These are phyloP conservation scores for Eospalax fontanierii DNA, from an alignment of 2,797 vertebrate species.

Conservation along the genomic window DNA sequence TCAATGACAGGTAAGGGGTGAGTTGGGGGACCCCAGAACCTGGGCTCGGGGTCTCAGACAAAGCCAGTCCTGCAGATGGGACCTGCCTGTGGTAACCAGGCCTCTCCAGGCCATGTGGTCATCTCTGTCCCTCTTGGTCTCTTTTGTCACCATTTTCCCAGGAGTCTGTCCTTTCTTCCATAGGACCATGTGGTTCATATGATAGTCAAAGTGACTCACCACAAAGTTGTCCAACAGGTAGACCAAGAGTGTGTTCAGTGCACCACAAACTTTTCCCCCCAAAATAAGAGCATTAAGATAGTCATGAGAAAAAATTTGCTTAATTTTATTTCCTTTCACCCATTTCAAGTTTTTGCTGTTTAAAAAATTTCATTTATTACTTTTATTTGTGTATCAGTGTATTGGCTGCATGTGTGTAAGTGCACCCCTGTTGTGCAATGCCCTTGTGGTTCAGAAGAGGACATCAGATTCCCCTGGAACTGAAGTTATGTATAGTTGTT, in stretches of 20 bases:
- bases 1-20: constrained; percentile 92
- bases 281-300: neutral
- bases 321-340: neutral
- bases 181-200: neutral
- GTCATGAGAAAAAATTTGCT: neutral
- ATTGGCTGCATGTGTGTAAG: too few relatives aligned
- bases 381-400: too few relatives aligned
- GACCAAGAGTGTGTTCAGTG: neutral
- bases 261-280: neutral
- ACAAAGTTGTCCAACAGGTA: neutral
- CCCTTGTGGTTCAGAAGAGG: too few relatives aligned
- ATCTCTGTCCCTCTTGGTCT: neutral
- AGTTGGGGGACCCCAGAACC: fast-evolving
- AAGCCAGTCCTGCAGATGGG: neutral
- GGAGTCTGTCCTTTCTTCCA: neutral
- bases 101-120: fast-evolving
- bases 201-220: neutral
- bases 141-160: neutral
- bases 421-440: too few relatives aligned
- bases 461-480: too few relatives aligned
- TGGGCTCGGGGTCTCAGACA: fast-evolving
- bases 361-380: too few relatives aligned
- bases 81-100: fast-evolving
- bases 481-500: too few relatives aligned
- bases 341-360: neutral